These are phyloP conservation scores for Globia sparganii DNA, from an alignment of 2,888 invertebrate genomes.

Conservation along the genomic window DNA sequence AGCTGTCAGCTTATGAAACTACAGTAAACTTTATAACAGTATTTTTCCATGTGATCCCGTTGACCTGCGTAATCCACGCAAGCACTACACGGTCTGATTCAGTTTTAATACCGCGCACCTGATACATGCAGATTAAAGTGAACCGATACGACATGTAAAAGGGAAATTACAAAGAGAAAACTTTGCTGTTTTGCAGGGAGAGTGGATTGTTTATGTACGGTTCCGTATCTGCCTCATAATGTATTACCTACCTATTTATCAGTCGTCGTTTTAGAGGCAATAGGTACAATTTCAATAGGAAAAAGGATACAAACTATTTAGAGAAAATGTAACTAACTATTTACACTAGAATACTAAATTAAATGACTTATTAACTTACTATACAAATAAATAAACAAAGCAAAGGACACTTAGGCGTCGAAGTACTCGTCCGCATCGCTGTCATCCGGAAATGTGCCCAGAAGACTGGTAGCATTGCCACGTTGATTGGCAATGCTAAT, in stretches of 20 bases:
- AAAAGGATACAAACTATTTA: not conserved
- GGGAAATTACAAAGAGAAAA: constrained; percentile 32
- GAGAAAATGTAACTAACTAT: too few relatives aligned
- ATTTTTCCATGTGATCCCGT: constrained; percentile 31
- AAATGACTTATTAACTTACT: too few relatives aligned
- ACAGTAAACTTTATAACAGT: constrained; percentile 28
- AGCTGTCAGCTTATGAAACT: constrained; percentile 17
- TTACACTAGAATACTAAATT: too few relatives aligned
- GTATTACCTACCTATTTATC: too few relatives aligned
- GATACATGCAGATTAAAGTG: constrained; percentile 57
- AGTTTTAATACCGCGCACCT: constrained; percentile 49
- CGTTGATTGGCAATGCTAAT: too few relatives aligned
- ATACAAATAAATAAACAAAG: too few relatives aligned
- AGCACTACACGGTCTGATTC: constrained; percentile 45
- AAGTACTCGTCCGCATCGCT: too few relatives aligned
- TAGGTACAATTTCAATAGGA: not conserved
- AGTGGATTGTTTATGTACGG: constrained; percentile 5
- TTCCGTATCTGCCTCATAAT: not conserved
- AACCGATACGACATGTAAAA: constrained; percentile 57
- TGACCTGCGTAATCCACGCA: constrained; percentile 25
- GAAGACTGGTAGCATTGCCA: too few relatives aligned
- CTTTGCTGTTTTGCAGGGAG: not conserved
- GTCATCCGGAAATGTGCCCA: too few relatives aligned
- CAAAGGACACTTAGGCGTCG: too few relatives aligned
- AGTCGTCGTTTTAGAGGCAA: not conserved